Conservation (phyloP, 2,888 invertebrate species). For the Trissolcus japonicus region DNA sequence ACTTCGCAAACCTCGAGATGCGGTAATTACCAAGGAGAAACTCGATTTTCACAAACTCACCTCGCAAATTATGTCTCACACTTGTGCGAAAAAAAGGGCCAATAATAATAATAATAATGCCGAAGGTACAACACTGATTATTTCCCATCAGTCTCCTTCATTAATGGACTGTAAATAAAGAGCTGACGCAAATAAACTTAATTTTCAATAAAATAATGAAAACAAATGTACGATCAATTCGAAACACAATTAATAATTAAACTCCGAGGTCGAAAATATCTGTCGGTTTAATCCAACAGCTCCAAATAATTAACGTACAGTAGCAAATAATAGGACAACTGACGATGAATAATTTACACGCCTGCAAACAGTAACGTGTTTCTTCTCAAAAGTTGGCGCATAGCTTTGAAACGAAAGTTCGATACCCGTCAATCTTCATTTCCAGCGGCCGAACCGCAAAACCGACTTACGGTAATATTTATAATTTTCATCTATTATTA, state of each 20-base stretch:
- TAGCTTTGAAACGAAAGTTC: constrained; percentile 47
- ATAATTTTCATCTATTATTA: constrained; percentile 5
- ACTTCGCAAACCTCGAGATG: constrained; percentile 17
- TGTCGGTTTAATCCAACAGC: constrained; percentile 31
- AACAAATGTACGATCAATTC: constrained; percentile 5
- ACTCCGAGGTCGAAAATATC: constrained; percentile 25
- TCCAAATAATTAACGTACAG: constrained; percentile 50
- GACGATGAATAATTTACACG: constrained; percentile 37
- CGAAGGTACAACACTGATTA: no score
- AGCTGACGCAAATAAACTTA: no score
- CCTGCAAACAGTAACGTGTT: constrained; percentile 44
- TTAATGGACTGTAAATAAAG: no score
- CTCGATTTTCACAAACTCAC: constrained; percentile 4
- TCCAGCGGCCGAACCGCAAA: constrained; percentile 2
- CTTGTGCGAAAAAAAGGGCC: constrained; percentile 13
- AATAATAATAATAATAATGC: no score
- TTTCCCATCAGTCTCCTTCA: no score
- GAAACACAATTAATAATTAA: constrained; percentile 35
- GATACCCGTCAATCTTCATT: constrained; percentile 49
- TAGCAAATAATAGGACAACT: constrained; percentile 53
- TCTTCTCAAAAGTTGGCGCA: constrained; percentile 35
- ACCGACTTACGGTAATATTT: constrained; percentile 9
- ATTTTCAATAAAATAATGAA: no score
- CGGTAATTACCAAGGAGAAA: constrained; percentile 5
- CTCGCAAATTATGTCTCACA: constrained; percentile 31